Evolutionary conservation across 2,797 vertebrate species (phyloP).

Genomic region (Miichthys miiuy): DNA sequence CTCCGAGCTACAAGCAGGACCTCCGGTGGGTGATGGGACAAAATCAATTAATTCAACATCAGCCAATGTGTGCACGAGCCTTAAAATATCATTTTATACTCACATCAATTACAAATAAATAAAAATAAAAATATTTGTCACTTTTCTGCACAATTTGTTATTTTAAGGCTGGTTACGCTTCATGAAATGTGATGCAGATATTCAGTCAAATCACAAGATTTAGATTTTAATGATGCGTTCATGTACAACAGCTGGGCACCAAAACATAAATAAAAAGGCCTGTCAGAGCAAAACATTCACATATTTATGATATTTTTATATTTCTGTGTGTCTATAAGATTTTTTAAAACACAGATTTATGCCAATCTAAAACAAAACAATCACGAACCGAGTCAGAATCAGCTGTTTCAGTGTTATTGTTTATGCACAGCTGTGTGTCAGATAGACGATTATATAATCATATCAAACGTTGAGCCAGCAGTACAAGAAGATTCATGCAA

Average conservation of each 20-base stretch:
- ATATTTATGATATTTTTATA: background rate
- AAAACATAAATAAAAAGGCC: background rate
- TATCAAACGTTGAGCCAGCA: background rate
- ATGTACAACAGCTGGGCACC: background rate
- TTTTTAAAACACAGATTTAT: background rate
- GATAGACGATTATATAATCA: background rate
- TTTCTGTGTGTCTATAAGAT: background rate
- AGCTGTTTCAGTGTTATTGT: background rate
- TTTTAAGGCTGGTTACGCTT: too few species aligned
- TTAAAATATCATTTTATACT: background rate
- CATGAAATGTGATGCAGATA: background rate
- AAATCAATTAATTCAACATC: constrained; percentile 8
- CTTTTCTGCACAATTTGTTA: background rate
- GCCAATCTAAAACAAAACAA: background rate
- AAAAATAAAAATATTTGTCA: background rate
- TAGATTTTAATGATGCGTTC: background rate
- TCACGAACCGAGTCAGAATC: background rate
- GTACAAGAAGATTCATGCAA: background rate
- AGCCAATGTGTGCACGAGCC: background rate
- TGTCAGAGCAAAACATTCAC: background rate
- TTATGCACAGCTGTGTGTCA: background rate
- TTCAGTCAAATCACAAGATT: background rate
- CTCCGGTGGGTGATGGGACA: constrained; percentile 17
- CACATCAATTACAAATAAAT: background rate
- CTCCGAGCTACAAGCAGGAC: background rate